A percentile compares a stretch with the other conserved stretches of the same genome.
Conservation (phyloP, 2,888 invertebrate genomes). For the Dinocampus coccinellae region DNA sequence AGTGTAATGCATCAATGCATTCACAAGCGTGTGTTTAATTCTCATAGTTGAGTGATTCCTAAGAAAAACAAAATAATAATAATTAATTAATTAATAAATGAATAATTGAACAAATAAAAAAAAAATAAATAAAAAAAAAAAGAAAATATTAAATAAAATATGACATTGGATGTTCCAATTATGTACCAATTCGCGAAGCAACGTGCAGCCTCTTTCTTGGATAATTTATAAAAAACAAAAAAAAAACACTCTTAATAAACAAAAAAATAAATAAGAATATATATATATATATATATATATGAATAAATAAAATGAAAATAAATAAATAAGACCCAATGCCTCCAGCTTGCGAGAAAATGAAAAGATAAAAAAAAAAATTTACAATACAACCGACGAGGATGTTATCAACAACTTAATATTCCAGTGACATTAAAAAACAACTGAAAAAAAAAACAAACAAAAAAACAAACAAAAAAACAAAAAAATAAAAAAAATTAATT, state of each 20-base stretch:
- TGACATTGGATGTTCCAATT: not conserved
- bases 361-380: not conserved
- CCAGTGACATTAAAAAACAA: slow-evolving; percentile 66
- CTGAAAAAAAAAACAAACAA: too few relatives aligned
- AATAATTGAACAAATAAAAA: too few relatives aligned
- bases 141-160: too few relatives aligned
- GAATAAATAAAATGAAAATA: slow-evolving; percentile 17
- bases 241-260: not conserved
- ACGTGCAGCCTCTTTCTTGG: slow-evolving; percentile 16
- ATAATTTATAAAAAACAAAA: slow-evolving; percentile 19
- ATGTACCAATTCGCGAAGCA: slow-evolving; percentile 23
- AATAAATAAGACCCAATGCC: slow-evolving; percentile 46
- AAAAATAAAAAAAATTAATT: too few relatives aligned
- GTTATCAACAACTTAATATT: slow-evolving; percentile 65
- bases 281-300: not conserved
- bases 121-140: too few relatives aligned
- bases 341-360: slow-evolving; percentile 54
- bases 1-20: not conserved
- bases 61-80: not conserved
- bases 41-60: slow-evolving; percentile 22
- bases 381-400: slow-evolving; percentile 51
- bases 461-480: too few relatives aligned
- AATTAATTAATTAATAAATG: not conserved
- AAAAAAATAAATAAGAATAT: not conserved
- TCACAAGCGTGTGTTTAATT: slow-evolving; percentile 37